Conservation (phyloP, 2,888 invertebrate species). For the Limnephilus auricula region DNA sequence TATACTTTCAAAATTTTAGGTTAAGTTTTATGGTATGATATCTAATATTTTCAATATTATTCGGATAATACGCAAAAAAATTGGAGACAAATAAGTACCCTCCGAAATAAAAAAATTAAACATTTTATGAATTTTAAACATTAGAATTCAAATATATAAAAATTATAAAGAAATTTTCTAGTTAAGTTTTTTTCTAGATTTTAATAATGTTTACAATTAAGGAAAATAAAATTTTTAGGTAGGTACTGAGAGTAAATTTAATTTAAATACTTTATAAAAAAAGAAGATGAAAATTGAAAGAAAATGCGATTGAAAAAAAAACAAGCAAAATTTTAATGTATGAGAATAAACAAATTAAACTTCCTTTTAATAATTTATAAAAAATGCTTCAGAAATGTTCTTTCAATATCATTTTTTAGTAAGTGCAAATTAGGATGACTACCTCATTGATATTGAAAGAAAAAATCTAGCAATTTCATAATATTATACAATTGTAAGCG, state of each 20-base stretch:
- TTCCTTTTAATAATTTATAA: neutral
- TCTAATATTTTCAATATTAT: no score
- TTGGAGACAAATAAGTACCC: no score
- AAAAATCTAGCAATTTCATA: neutral
- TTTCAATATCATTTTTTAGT: neutral
- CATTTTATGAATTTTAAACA: neutral
- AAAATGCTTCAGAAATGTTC: neutral
- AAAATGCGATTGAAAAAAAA: neutral
- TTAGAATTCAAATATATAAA: no score
- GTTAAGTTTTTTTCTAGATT: neutral
- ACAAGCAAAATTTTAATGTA: neutral
- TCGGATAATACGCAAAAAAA: no score
- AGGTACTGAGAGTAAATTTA: neutral
- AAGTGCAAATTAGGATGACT: neutral
- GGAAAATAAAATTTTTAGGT: neutral
- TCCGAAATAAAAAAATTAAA: neutral
- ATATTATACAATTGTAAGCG: neutral
- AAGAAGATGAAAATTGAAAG: neutral
- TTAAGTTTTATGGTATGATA: no score
- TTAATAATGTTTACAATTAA: neutral
- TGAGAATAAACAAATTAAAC: neutral
- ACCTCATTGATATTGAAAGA: neutral
- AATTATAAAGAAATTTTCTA: neutral
- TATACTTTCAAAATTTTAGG: no score
- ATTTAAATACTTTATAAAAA: neutral